Conservation (phyloP, 2,113 vertebrate genomes). For the Chaetodon auriga region DNA sequence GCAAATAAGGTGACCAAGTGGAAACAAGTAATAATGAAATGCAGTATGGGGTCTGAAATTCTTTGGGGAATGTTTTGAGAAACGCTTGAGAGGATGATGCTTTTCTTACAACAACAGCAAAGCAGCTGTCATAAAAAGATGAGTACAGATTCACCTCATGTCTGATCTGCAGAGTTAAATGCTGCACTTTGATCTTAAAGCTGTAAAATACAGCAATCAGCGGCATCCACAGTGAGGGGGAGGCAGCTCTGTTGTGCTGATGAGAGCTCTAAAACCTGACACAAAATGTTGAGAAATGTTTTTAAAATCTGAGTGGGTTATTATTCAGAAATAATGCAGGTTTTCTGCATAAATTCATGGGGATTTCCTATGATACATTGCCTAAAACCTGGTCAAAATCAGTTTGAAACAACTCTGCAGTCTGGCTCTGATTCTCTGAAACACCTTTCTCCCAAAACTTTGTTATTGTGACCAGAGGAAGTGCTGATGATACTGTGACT, state of each 20-base stretch:
- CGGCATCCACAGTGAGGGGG: neutral
- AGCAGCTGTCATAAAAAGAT: constrained; percentile 34
- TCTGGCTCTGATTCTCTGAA: neutral
- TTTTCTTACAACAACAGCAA: constrained; percentile 38
- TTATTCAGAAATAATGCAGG: neutral
- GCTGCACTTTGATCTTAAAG: constrained; percentile 49
- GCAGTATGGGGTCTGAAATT: constrained; percentile 7
- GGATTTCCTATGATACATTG: neutral
- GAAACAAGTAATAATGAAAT: constrained; percentile 27
- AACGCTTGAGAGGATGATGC: constrained; percentile 22
- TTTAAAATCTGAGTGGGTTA: neutral
- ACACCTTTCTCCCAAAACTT: neutral
- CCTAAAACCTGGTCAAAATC: neutral
- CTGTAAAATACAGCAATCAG: constrained; percentile 44
- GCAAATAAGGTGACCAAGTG: neutral
- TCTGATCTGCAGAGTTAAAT: constrained; percentile 38
- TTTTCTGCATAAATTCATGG: neutral
- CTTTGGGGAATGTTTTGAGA: constrained; percentile 4
- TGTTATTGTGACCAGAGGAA: neutral
- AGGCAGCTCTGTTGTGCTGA: constrained; percentile 4
- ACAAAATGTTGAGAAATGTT: neutral
- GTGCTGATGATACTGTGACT: constrained; percentile 22
- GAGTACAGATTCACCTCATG: neutral
- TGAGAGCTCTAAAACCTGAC: constrained; percentile 14
- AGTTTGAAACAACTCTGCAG: neutral